phyloP scores from a whole-genome alignment of 2,113 vertebrate species.

The Lepus europaeus region DNA sequence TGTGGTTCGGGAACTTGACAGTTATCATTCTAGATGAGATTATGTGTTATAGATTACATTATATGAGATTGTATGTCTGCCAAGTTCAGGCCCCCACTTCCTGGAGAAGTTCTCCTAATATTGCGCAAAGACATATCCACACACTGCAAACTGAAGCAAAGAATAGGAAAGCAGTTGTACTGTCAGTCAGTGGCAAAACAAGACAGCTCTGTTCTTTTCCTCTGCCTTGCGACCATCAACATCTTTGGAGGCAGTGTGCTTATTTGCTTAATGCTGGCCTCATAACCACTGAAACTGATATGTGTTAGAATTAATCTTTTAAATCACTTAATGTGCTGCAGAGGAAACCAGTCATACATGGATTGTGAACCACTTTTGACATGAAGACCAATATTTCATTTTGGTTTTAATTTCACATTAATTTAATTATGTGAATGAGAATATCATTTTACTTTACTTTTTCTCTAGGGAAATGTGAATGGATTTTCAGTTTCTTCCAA shows the following conservation, averaged over 20 bases:
- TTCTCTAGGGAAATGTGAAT: not conserved
- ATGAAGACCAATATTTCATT: slow-evolving; percentile 57
- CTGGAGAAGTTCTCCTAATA: not conserved
- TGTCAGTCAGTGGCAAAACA: not conserved
- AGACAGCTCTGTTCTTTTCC: not conserved
- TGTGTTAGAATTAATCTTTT: slow-evolving; percentile 62
- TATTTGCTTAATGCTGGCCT: not conserved
- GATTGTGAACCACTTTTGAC: not conserved
- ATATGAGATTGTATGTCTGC: slow-evolving; percentile 34
- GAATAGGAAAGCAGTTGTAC: rapidly evolving
- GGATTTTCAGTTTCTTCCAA: slow-evolving; percentile 8
- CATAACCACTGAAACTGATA: not conserved
- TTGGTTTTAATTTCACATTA: slow-evolving; percentile 61
- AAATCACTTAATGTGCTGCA: not conserved
- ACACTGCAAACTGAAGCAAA: not conserved
- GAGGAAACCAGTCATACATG: not conserved
- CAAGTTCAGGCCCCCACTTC: slow-evolving; percentile 39
- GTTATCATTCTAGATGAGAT: slow-evolving; percentile 55
- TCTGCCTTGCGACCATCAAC: not conserved
- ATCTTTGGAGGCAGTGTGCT: not conserved
- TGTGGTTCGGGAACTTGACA: slow-evolving; percentile 51
- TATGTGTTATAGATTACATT: too few relatives aligned
- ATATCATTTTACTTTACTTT: slow-evolving; percentile 30
- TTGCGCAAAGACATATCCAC: not conserved
- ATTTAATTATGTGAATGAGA: slow-evolving; percentile 48